Conservation (phyloP, 2,113 vertebrate species). For the Marcusenius ussheri region DNA sequence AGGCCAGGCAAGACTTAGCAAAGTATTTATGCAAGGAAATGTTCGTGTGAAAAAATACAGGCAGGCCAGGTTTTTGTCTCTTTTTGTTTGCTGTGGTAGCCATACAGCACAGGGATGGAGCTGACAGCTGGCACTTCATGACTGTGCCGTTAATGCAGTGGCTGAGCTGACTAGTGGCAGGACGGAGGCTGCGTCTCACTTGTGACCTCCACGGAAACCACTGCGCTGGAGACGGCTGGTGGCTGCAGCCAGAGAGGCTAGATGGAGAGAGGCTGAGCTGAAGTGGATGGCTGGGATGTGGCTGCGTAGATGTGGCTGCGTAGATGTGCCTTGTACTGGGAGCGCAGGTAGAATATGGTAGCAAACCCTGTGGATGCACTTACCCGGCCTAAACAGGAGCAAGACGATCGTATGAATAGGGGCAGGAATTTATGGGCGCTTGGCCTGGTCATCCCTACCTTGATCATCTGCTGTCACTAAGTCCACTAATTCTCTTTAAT, state of each 20-base stretch:
- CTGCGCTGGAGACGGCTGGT: background rate
- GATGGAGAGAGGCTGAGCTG: background rate
- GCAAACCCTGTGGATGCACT: background rate
- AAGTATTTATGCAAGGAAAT: background rate
- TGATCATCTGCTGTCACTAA: background rate
- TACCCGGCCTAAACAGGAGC: background rate
- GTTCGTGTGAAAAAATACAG: background rate
- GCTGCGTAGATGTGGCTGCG: background rate
- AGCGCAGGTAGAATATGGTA: background rate
- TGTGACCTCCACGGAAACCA: background rate
- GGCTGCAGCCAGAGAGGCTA: background rate
- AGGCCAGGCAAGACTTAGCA: background rate
- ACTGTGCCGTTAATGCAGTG: slow-evolving; percentile 16
- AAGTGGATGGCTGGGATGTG: background rate
- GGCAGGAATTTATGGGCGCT: background rate
- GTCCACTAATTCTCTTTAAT: background rate
- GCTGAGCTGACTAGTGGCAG: slow-evolving; percentile 53
- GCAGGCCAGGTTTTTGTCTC: background rate
- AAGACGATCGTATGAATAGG: background rate
- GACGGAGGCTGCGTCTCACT: slow-evolving; percentile 35
- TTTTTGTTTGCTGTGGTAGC: background rate
- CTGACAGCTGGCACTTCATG: slow-evolving; percentile 4
- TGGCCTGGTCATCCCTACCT: background rate
- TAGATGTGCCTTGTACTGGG: background rate
- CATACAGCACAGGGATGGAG: background rate